Evolutionary conservation across 2,888 invertebrate species (phyloP).

Genomic region (Reticulitermes lucifugus): DNA sequence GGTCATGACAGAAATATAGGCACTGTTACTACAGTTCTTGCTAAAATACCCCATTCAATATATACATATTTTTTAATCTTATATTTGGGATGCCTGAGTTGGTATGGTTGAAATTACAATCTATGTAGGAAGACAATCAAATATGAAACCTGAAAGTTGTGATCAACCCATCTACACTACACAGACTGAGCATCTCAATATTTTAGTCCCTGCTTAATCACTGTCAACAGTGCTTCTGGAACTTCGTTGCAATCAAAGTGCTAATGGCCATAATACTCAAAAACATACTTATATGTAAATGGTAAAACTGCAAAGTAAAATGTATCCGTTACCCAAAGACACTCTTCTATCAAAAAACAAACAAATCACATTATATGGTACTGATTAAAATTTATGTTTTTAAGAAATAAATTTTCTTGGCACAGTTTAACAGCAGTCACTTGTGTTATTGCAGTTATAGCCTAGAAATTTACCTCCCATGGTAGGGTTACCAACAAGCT

Average conservation of each 20-base stretch:
- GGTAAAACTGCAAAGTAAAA: neutral
- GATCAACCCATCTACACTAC: neutral
- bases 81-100: neutral
- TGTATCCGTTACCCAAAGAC: too few relatives aligned
- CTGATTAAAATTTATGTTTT: too few relatives aligned
- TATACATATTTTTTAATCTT: neutral
- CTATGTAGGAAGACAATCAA: conserved; percentile 20
- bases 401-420: too few relatives aligned
- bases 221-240: neutral
- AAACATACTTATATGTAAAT: neutral
- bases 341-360: too few relatives aligned
- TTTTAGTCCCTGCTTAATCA: conserved; percentile 20
- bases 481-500: too few relatives aligned
- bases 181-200: conserved; percentile 19
- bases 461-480: too few relatives aligned
- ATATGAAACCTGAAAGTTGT: neutral
- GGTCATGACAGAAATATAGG: neutral
- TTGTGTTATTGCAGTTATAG: too few relatives aligned
- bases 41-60: neutral
- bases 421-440: too few relatives aligned
- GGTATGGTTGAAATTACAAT: conserved; percentile 2
- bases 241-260: conserved; percentile 29
- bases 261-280: neutral
- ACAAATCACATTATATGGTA: too few relatives aligned
- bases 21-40: neutral